Evolutionary conservation across 2,113 vertebrate species (phyloP).

Genomic region (Cheirogaleus medius): DNA sequence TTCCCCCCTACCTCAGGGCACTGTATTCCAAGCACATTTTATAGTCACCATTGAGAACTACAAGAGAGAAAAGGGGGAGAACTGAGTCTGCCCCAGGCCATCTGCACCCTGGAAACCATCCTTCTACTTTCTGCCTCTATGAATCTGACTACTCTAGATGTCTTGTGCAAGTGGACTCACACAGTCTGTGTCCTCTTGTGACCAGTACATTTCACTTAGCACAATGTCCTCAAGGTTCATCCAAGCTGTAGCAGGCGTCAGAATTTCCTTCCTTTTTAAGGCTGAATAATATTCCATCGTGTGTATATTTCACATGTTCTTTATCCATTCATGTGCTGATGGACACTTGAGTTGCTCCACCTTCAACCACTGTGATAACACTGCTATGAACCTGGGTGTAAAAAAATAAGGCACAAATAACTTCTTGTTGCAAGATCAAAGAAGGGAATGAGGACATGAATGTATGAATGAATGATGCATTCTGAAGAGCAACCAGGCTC

Average conservation of each 20-base stretch:
- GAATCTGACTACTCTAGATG: background rate
- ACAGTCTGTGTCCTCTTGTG: background rate
- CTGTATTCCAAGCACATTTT: no score
- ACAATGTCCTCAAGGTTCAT: background rate
- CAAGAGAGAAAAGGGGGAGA: background rate
- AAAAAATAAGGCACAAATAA: no score
- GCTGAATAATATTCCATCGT: background rate
- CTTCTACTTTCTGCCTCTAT: background rate
- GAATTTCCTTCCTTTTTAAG: background rate
- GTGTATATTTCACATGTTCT: background rate
- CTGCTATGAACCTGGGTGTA: background rate
- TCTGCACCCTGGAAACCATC: no score
- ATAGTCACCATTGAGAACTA: background rate
- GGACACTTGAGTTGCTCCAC: background rate
- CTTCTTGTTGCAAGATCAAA: background rate
- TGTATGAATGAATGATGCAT: background rate
- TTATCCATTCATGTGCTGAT: background rate
- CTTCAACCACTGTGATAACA: background rate
- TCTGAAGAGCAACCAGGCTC: background rate
- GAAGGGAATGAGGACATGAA: background rate
- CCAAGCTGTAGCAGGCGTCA: background rate
- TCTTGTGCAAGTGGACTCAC: background rate
- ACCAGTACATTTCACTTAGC: background rate
- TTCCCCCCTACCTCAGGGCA: no score
- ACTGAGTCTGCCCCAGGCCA: no score